Conservation (phyloP, 1,140 invertebrate species). For the Magallana ariakensis region DNA sequence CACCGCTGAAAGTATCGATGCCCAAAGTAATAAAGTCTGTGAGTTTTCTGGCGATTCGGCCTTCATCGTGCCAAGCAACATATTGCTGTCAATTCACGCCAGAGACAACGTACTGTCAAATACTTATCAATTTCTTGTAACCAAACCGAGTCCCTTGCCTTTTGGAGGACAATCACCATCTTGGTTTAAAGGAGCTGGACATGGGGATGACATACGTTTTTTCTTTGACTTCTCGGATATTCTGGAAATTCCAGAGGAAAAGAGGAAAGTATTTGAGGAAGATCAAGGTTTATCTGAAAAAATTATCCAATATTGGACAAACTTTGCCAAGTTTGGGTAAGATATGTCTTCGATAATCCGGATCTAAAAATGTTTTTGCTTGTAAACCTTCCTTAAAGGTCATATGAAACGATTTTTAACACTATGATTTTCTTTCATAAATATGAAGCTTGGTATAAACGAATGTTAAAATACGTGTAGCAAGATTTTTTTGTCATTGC, state of each 20-base stretch:
- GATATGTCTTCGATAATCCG: neutral
- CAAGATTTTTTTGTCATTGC: too few species aligned
- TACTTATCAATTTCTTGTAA: constrained; percentile 44
- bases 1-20: neutral
- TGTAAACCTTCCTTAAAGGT: too few species aligned
- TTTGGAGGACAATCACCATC: constrained; percentile 21
- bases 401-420: too few species aligned
- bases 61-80: constrained; percentile 55
- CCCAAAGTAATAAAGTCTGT: constrained; percentile 54
- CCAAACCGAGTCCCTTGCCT: constrained; percentile 4
- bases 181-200: constrained; percentile 42
- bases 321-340: neutral
- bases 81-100: constrained; percentile 51
- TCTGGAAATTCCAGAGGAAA: neutral
- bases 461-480: too few species aligned
- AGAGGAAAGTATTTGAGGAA: neutral
- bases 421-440: too few species aligned
- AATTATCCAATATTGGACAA: neutral
- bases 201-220: constrained; percentile 19
- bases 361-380: too few species aligned
- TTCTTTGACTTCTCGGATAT: constrained; percentile 3
- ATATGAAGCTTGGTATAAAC: too few species aligned
- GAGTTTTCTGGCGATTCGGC: constrained; percentile 59
- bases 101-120: neutral
- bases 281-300: neutral